Percentiles rank a stretch among this genome's conserved stretches.
Conservation (phyloP, 2,113 vertebrate genomes). For the Tragelaphus scriptus region DNA sequence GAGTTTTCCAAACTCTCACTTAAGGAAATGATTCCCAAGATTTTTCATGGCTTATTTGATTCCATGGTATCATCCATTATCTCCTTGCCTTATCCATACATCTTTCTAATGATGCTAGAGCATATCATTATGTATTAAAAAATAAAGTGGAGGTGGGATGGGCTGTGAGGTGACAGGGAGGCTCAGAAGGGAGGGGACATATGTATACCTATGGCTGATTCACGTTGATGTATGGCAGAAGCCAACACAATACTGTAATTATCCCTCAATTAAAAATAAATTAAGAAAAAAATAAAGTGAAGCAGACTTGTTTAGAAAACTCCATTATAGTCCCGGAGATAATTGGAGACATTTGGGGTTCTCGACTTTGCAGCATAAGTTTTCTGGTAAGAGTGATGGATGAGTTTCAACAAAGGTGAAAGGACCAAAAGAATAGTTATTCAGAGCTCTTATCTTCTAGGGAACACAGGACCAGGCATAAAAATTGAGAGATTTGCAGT, state of each 20-base stretch:
- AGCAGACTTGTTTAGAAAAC: neutral
- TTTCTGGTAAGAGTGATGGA: neutral
- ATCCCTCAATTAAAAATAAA: neutral
- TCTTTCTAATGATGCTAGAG: neutral
- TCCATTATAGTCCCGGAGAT: neutral
- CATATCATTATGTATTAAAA: neutral
- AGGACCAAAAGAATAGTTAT: neutral
- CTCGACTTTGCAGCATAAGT: neutral
- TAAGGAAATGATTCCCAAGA: neutral
- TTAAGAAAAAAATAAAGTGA: neutral
- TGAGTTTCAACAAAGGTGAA: neutral
- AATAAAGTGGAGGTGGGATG: neutral
- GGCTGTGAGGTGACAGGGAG: neutral
- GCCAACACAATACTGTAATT: neutral
- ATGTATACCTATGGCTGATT: neutral
- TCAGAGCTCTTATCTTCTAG: neutral
- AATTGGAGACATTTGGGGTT: neutral
- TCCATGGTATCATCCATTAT: neutral
- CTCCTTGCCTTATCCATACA: neutral
- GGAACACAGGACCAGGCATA: neutral
- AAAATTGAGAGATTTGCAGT: neutral
- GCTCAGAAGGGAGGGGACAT: neutral
- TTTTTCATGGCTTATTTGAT: neutral
- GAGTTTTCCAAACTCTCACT: neutral
- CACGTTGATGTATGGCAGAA: neutral